Conservation (phyloP, 2,113 vertebrate species). For the Abramis brama region DNA sequence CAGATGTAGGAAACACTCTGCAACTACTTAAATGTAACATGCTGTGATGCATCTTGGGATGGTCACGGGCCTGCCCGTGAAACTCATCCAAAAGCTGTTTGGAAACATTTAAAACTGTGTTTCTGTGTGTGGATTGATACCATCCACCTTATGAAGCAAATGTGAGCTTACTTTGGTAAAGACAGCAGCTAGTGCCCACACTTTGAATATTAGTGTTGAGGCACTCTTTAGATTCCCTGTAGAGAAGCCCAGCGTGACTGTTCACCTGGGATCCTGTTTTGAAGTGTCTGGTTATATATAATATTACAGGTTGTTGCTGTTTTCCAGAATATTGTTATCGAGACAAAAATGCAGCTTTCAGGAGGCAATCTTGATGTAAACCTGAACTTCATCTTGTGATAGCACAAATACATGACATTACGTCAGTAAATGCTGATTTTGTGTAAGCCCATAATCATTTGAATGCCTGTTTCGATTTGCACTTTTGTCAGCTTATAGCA, state of each 20-base stretch:
- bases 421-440: slow-evolving; percentile 7
- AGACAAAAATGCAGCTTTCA: slow-evolving; percentile 9
- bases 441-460: not conserved
- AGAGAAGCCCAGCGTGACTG: not conserved
- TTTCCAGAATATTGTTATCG: slow-evolving; percentile 2
- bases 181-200: slow-evolving; percentile 27
- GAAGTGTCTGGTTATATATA: not conserved
- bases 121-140: not conserved
- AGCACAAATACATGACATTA: not conserved
- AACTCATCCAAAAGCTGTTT: slow-evolving; percentile 2
- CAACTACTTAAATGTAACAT: slow-evolving; percentile 14
- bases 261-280: slow-evolving; percentile 22
- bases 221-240: slow-evolving; percentile 27
- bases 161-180: slow-evolving; percentile 44
- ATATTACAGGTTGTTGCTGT: not conserved
- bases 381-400: slow-evolving; percentile 14
- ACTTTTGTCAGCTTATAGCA: not conserved
- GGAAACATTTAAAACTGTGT: slow-evolving; percentile 1
- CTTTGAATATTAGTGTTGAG: slow-evolving; percentile 21
- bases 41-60: slow-evolving; percentile 29
- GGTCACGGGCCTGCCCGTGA: slow-evolving; percentile 44
- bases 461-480: slow-evolving; percentile 1
- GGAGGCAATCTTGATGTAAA: slow-evolving; percentile 26
- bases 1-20: slow-evolving; percentile 13
- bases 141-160: slow-evolving; percentile 16